These are phyloP conservation scores for Chinchilla lanigera DNA, from an alignment of 2,113 vertebrate genomes.

Conservation along the genomic window DNA sequence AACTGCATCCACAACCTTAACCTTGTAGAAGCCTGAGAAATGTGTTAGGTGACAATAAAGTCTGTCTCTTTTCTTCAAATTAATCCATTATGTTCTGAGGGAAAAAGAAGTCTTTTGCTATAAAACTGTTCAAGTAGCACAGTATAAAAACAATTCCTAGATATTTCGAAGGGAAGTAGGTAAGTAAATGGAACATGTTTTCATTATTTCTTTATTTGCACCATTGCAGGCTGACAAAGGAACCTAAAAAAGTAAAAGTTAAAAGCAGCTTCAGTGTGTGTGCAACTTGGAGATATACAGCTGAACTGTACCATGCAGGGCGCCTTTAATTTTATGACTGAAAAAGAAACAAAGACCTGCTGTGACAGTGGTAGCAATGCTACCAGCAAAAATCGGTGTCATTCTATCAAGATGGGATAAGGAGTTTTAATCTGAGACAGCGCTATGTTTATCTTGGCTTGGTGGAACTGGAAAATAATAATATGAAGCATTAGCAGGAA, in stretches of 20 bases:
- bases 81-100: not conserved
- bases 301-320: conserved; percentile 53
- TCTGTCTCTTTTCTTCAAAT: not conserved
- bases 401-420: conserved; percentile 17
- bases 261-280: conserved; percentile 17
- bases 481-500: not conserved
- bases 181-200: not conserved
- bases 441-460: conserved; percentile 74
- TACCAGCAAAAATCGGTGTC: conserved; percentile 9
- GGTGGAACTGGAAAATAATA: conserved; percentile 68
- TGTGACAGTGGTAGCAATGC: not conserved
- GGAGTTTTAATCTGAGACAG: conserved; percentile 70
- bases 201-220: not conserved
- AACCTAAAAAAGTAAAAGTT: conserved; percentile 57
- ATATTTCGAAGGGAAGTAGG: not conserved
- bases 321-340: conserved; percentile 62
- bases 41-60: not conserved
- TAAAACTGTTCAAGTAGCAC: not conserved
- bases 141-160: not conserved
- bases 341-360: conserved; percentile 45
- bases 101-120: not conserved
- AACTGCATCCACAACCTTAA: not conserved
- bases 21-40: not conserved
- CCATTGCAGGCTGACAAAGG: not conserved
- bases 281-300: conserved; percentile 33